Conservation (phyloP, 2,113 vertebrate genomes). For the Channa argus region DNA sequence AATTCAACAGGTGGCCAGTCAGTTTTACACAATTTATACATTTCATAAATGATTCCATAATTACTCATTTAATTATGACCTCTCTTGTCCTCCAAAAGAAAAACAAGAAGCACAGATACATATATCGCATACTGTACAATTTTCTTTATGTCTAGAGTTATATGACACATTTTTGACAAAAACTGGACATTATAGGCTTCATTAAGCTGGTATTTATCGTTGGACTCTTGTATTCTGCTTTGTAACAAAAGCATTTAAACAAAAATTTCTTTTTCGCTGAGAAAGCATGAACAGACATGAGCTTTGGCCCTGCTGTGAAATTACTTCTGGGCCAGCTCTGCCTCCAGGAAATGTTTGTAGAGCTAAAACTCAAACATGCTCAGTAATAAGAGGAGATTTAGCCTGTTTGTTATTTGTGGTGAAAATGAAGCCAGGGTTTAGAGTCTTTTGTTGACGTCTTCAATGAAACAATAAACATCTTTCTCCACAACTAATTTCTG, state of each 20-base stretch:
- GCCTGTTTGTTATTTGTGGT: constrained; percentile 22
- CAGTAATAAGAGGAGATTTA: constrained; percentile 20
- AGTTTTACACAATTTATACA: no score
- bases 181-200: no score
- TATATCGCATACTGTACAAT: no score
- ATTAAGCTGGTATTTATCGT: no score
- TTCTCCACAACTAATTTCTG: constrained; percentile 21
- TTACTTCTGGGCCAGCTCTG: background rate
- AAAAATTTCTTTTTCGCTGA: background rate
- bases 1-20: no score
- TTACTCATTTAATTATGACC: background rate
- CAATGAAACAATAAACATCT: constrained; percentile 31
- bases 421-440: constrained; percentile 27
- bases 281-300: background rate
- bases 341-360: constrained; percentile 22
- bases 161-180: no score
- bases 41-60: background rate
- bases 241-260: no score
- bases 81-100: no score
- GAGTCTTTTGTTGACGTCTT: constrained; percentile 22
- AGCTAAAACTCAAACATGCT: constrained; percentile 39
- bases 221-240: no score
- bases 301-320: constrained; percentile 1
- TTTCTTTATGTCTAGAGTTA: no score
- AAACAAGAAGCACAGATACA: background rate